Conservation (phyloP, 2,888 invertebrate genomes). For the Carpatolechia fugitivella region DNA sequence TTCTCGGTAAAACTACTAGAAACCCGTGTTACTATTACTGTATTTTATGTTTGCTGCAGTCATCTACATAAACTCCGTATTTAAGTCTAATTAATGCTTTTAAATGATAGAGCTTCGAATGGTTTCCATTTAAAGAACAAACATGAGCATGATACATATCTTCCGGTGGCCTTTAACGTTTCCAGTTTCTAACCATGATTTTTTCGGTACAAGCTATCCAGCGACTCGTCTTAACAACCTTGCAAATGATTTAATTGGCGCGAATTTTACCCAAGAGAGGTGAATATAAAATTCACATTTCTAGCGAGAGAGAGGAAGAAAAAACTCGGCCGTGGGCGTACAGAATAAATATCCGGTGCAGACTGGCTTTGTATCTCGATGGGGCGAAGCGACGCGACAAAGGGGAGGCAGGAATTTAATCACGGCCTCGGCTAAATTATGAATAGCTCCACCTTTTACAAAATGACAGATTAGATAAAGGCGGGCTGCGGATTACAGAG, state of each 20-base stretch:
- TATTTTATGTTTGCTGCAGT: conserved; percentile 2
- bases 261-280: conserved; percentile 6
- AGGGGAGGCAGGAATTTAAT: conserved; percentile 57
- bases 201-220: background rate
- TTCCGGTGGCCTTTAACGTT: background rate
- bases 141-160: background rate
- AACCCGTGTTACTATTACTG: background rate
- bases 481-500: background rate
- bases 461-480: conserved; percentile 11
- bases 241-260: conserved; percentile 11
- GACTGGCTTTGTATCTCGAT: conserved; percentile 49
- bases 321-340: conserved; percentile 25
- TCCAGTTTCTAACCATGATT: background rate
- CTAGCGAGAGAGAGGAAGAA: conserved; percentile 9
- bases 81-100: conserved; percentile 1
- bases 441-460: conserved; percentile 28
- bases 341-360: conserved; percentile 50
- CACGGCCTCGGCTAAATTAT: conserved; percentile 51
- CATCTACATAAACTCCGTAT: background rate
- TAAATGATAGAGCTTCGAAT: background rate
- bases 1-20: conserved; percentile 17
- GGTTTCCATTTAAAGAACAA: background rate
- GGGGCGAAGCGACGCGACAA: conserved; percentile 46
- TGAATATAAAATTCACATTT: conserved; percentile 5
- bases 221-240: background rate